Base-by-base conservation (phyloP, 2,113 vertebrate genomes). In the Semicossyphus pulcher region DNA sequence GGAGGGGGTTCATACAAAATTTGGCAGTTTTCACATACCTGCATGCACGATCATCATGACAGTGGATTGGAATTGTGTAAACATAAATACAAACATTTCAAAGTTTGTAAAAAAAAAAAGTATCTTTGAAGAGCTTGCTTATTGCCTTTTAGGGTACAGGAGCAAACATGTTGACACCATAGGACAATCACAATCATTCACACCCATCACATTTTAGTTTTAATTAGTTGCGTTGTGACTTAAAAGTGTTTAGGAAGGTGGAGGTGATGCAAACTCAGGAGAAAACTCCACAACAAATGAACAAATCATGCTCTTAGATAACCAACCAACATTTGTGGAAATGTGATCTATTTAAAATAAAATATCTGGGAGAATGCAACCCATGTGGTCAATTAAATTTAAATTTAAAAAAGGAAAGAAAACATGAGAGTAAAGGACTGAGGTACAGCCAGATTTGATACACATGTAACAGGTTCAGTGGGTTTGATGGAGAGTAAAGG, bases 1-100 rank as follows among this genome's bases (percentile, higher is more conserved):
- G 47, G 44, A 80, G 45, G 20, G 44, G 5, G 12, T 58, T 79
- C 12, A 41, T 66, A 58, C 11, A 84, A 56, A 69, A 73, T 54
- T 75, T 75, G 83, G 62, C 54, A 67, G 52, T 59, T 67, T 75
- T 61, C 12, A 18, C 25, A 44, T 1, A n/a, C 26, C 21, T 25
- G 16, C 26, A 42, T 57, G 42, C 7, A 56, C 4, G 0, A 36
- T 57, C n/a, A 20, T 25, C 4, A 15, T 47, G 10, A 23, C 29
- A 32, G 20, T 28, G 16, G 65, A 23, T 5, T 56, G 25, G 29
- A 34, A 56, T 10, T 25, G 15, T 45, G 20, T n/a, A n/a, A 26
- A 57, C 37, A 44, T 18, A 25, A 12, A 68, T 28, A 47, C 54
- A 15, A 39, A 39, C 29, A 41, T 31, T 11, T 12, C 1, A 15